These are phyloP conservation scores for Eciton burchellii DNA, from an alignment of 1,140 invertebrate species.

Conservation along the genomic window DNA sequence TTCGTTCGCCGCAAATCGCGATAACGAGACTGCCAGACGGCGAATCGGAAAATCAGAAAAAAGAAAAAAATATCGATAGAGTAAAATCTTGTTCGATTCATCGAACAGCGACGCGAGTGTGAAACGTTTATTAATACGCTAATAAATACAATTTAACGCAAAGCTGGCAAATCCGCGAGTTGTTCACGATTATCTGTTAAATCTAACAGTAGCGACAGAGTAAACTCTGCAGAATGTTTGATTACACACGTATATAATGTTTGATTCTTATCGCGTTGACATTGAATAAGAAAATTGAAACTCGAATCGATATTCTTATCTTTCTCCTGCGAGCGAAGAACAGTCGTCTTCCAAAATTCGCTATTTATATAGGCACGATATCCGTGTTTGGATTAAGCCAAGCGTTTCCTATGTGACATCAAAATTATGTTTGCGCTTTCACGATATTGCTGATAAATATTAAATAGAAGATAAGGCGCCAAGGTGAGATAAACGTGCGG, in stretches of 20 bases:
- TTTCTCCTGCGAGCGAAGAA: background rate
- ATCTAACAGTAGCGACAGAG: conserved; percentile 36
- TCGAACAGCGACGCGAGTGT: conserved; percentile 31
- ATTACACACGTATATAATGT: conserved; percentile 15
- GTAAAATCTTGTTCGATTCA: conserved; percentile 42
- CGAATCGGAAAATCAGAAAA: no score
- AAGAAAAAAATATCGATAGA: no score
- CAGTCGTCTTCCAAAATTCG: conserved; percentile 20
- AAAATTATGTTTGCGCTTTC: background rate
- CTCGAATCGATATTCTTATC: conserved; percentile 13
- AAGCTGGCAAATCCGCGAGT: conserved; percentile 4
- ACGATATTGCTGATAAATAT: background rate
- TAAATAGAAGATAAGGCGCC: background rate
- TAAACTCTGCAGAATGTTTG: conserved; percentile 56
- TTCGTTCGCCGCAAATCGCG: conserved; percentile 35
- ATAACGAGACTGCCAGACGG: conserved; percentile 28
- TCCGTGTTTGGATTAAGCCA: conserved; percentile 18
- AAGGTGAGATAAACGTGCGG: background rate
- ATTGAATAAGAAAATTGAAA: conserved; percentile 13
- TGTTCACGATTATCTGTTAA: conserved; percentile 57
- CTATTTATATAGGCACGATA: conserved; percentile 17
- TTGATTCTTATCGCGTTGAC: conserved; percentile 39
- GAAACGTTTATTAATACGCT: conserved; percentile 53
- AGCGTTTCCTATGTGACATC: background rate
- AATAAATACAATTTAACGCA: no score